phyloP scores from a whole-genome alignment of 2,888 invertebrate species.

The Hyles lineata region DNA sequence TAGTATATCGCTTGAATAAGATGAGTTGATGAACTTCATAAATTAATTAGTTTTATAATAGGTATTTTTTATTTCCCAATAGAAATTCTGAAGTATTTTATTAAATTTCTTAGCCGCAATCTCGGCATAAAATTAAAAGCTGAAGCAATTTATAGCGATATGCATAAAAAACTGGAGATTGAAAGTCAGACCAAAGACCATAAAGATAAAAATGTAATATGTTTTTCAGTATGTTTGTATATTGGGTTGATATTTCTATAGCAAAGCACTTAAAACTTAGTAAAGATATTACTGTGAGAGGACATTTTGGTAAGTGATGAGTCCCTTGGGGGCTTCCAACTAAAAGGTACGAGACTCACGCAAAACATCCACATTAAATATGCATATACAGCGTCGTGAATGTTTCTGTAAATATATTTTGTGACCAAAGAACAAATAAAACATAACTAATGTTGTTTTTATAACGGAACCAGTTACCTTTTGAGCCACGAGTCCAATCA shows the following conservation, averaged over 20 bases:
- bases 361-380: slow-evolving; percentile 3
- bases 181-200: background rate
- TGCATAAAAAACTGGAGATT: background rate
- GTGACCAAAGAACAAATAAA: slow-evolving; percentile 2
- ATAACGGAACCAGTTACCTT: background rate
- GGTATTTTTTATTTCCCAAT: too few species aligned
- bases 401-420: background rate
- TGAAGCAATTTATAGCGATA: background rate
- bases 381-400: background rate
- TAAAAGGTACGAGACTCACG: background rate
- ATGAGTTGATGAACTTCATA: background rate
- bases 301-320: background rate
- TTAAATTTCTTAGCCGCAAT: too few species aligned
- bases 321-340: background rate
- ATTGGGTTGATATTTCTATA: background rate
- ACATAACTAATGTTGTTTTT: background rate
- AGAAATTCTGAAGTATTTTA: too few species aligned
- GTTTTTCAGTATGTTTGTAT: background rate
- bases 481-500: too few species aligned
- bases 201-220: background rate
- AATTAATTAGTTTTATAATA: too few species aligned
- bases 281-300: background rate
- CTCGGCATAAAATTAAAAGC: background rate
- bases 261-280: background rate
- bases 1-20: background rate